Evolutionary conservation across 2,888 invertebrate genomes (phyloP).

Genomic region (Melieria omissa): DNA sequence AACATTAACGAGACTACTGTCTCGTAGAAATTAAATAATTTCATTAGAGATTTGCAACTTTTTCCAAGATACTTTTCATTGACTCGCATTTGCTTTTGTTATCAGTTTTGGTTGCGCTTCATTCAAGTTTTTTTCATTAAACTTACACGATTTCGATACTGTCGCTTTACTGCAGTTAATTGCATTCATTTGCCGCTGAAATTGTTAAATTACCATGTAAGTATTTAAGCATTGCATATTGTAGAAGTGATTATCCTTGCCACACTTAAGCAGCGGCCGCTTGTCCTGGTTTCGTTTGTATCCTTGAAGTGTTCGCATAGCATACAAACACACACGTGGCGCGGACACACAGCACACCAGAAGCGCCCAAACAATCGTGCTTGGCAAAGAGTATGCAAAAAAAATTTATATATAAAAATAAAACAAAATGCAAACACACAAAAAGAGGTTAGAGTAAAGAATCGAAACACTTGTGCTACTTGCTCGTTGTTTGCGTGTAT

Average conservation of each 20-base stretch:
- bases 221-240: constrained; percentile 13
- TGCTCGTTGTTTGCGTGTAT: not conserved
- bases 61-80: too few relatives aligned
- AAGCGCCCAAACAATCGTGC: not conserved
- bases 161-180: too few relatives aligned
- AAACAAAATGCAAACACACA: not conserved
- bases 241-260: constrained; percentile 25
- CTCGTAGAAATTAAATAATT: too few relatives aligned
- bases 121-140: too few relatives aligned
- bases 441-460: constrained; percentile 18
- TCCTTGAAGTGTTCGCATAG: not conserved
- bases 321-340: constrained; percentile 10
- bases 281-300: constrained; percentile 26
- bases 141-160: too few relatives aligned
- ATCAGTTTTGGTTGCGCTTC: too few relatives aligned
- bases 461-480: constrained; percentile 30
- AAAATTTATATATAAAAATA: constrained; percentile 5
- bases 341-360: not conserved
- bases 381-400: constrained; percentile 19
- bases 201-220: constrained; percentile 31
- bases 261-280: constrained; percentile 22
- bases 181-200: constrained; percentile 6
- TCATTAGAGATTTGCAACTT: too few relatives aligned
- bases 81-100: too few relatives aligned
- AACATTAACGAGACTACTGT: too few relatives aligned